These are phyloP conservation scores for Struthio camelus DNA, from an alignment of 2,113 vertebrate genomes.

Conservation along the genomic window DNA sequence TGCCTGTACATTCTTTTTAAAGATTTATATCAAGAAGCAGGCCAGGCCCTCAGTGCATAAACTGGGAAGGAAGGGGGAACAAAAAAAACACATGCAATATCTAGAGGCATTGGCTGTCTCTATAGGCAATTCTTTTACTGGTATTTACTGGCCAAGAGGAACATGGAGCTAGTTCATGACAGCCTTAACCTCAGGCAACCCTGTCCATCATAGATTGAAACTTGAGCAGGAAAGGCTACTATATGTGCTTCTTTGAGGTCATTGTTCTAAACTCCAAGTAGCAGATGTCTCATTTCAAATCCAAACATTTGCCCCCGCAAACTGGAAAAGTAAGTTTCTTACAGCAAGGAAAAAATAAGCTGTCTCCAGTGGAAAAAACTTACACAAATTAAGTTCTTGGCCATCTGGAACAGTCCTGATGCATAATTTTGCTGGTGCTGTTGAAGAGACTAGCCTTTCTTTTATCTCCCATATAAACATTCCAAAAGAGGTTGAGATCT, in stretches of 20 bases:
- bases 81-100: not conserved
- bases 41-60: not conserved
- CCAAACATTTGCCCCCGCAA: not conserved
- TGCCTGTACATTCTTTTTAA: not conserved
- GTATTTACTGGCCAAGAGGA: not conserved
- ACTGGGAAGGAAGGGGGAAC: not conserved
- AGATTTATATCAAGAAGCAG: not conserved
- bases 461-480: not conserved
- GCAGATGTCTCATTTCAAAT: constrained; percentile 27
- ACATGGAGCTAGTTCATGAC: not conserved
- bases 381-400: not conserved
- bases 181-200: not conserved
- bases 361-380: not conserved
- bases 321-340: not conserved
- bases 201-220: not conserved
- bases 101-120: not conserved
- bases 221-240: not conserved
- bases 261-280: not conserved
- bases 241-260: not conserved
- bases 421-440: not conserved
- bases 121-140: not conserved
- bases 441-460: not conserved
- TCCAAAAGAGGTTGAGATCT: not conserved
- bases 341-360: not conserved
- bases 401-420: not conserved